Evolutionary conservation across 2,888 invertebrate genomes (phyloP), one percentile per base, ranked within the genome.

Genomic region (Augiades crinisus): DNA sequence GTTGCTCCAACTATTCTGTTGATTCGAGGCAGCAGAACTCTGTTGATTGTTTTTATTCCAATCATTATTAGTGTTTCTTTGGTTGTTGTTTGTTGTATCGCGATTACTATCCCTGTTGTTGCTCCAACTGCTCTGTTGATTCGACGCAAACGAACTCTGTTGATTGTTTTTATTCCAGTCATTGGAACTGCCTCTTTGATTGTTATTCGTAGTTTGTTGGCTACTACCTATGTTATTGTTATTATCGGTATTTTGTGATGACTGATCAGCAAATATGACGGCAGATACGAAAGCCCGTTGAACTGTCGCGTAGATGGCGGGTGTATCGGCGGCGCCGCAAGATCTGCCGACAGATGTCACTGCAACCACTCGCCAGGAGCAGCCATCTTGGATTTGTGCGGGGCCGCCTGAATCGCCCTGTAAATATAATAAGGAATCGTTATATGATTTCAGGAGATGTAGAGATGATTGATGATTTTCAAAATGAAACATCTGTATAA

Each of bases 341-440:
- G 85, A 74, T 0, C 86, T 60, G 0, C 89, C 89, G 0, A 78
- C 60, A 1, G 89, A 89, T 0, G 89, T 89, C 5, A 89, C 78
- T 0, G 76, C 88, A 0, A 87, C 78, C 0, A 88, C 69, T 0
- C 87, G 70, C 88, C 88, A 88, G 0, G 65, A 37, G 50, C 89
- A 88, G 43, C 81, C 86, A 47, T 85, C 85, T 63, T 78, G 80
- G 0, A 84, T 57, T 56, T 87, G 86, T 0, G 81, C 84, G 2
- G 88, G 88, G 0, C 89, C 88, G 0, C 88, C 89, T 0, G 87
- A 87, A 47, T 89, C 89, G 40, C 89, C 89, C 89, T 89, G 72
- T 21, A 2, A 8, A 13, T n/a, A 47, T 47, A 13, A 27, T n/a
- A 44, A 17, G 5, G 8, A 38, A 38, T n/a, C n/a, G n/a, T n/a